Evolutionary conservation across 2,888 invertebrate genomes (phyloP).

Genomic region (Parasteatoda lunata): DNA sequence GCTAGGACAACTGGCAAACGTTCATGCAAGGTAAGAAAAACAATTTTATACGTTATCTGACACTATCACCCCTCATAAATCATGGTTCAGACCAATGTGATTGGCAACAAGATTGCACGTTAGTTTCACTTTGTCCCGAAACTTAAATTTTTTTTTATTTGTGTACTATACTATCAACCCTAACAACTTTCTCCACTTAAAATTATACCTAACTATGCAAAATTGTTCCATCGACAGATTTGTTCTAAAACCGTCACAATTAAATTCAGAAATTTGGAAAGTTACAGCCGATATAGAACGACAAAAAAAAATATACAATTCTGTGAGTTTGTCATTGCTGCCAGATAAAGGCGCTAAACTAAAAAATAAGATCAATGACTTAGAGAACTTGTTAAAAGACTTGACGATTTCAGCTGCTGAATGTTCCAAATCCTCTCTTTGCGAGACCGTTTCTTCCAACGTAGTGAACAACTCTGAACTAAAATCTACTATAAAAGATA

Average conservation of each 20-base stretch:
- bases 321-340: slow-evolving; percentile 59
- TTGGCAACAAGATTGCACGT: not conserved
- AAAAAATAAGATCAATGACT: slow-evolving; percentile 55
- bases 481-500: slow-evolving; percentile 6
- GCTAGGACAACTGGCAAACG: not conserved
- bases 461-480: not conserved
- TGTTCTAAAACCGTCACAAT: not conserved
- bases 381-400: slow-evolving; percentile 66
- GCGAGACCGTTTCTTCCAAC: no score
- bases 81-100: not conserved
- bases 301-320: slow-evolving; percentile 55
- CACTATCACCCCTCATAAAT: not conserved
- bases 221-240: not conserved
- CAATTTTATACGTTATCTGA: not conserved
- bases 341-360: slow-evolving; percentile 70
- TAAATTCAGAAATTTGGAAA: not conserved
- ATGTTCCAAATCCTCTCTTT: no score
- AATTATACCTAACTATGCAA: no score
- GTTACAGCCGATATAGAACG: slow-evolving; percentile 15
- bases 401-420: slow-evolving; percentile 20
- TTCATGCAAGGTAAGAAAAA: slow-evolving; percentile 17
- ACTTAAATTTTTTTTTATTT: slow-evolving; percentile 10
- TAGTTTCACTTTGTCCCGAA: not conserved
- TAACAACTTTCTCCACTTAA: no score
- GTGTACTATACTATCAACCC: not conserved